A percentile compares a stretch with the other conserved stretches of the same genome.
Conservation (phyloP, 2,113 vertebrate genomes). For the Pelmatolapia mariae region DNA sequence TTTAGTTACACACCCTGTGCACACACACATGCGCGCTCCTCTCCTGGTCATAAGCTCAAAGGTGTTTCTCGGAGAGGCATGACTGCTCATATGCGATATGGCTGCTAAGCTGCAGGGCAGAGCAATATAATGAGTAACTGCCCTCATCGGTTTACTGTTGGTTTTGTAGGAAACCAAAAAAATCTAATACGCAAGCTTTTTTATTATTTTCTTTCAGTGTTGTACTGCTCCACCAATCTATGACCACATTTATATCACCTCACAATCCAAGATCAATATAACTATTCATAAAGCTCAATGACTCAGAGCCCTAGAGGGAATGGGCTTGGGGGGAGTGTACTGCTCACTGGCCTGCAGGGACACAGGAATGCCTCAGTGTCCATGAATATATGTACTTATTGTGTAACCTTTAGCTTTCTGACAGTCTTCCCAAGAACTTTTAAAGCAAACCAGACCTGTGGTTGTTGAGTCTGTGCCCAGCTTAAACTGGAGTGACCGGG, state of each 20-base stretch:
- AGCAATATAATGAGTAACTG: constrained; percentile 20
- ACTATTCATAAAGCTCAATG: constrained; percentile 19
- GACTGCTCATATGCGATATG: constrained; percentile 60
- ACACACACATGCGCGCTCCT: neutral
- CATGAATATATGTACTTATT: neutral
- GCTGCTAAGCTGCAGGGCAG: constrained; percentile 42
- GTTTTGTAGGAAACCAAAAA: neutral
- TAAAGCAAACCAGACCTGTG: neutral
- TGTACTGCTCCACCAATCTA: neutral
- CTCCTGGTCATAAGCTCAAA: neutral
- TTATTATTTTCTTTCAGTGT: neutral
- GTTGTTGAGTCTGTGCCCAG: neutral
- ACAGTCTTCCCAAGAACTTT: neutral
- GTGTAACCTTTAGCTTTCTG: neutral
- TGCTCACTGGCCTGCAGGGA: neutral
- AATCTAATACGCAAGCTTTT: neutral
- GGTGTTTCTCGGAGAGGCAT: constrained; percentile 58
- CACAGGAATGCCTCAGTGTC: neutral
- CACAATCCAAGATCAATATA: constrained; percentile 15
- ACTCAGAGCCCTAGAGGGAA: neutral
- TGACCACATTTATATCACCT: neutral
- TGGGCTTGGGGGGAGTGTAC: neutral
- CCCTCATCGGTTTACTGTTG: constrained; percentile 8
- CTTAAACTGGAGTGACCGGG: neutral
- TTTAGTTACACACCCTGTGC: neutral